These are phyloP conservation scores for Poecile montanus DNA, from an alignment of 2,797 vertebrate species.

Conservation along the genomic window DNA sequence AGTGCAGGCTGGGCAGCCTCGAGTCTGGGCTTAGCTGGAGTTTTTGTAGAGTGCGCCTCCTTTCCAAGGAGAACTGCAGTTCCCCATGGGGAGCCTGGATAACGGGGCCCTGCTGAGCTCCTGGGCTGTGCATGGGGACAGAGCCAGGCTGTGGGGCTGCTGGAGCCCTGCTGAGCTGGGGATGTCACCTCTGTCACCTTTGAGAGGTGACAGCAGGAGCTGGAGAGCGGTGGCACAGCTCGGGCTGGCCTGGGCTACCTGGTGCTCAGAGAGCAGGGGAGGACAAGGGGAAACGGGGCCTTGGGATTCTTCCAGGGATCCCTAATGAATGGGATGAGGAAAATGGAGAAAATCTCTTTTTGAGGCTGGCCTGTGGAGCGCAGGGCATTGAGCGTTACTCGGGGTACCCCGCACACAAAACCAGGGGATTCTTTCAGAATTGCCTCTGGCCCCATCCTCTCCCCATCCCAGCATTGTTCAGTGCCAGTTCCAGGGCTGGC, in stretches of 20 bases:
- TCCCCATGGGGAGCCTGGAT: background rate
- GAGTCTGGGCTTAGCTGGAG: rapidly evolving
- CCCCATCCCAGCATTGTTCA: background rate
- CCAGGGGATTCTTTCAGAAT: background rate
- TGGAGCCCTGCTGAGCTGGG: rapidly evolving
- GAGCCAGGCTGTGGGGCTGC: background rate
- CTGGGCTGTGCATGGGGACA: rapidly evolving
- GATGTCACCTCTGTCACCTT: rapidly evolving
- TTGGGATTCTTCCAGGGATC: background rate
- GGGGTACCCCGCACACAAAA: background rate
- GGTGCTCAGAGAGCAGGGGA: background rate
- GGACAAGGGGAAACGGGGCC: background rate
- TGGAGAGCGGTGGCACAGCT: background rate
- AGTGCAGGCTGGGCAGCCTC: background rate
- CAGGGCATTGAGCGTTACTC: background rate
- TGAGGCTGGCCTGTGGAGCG: background rate
- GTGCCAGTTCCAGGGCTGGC: conserved; percentile 15
- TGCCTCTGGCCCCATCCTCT: background rate
- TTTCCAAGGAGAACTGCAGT: background rate
- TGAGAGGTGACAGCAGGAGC: rapidly evolving
- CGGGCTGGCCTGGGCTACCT: rapidly evolving
- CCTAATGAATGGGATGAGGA: background rate
- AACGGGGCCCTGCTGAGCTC: background rate
- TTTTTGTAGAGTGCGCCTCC: rapidly evolving
- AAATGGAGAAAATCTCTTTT: background rate